Base-by-base conservation (phyloP, 2,113 vertebrate genomes). In the Hippotragus niger region DNA sequence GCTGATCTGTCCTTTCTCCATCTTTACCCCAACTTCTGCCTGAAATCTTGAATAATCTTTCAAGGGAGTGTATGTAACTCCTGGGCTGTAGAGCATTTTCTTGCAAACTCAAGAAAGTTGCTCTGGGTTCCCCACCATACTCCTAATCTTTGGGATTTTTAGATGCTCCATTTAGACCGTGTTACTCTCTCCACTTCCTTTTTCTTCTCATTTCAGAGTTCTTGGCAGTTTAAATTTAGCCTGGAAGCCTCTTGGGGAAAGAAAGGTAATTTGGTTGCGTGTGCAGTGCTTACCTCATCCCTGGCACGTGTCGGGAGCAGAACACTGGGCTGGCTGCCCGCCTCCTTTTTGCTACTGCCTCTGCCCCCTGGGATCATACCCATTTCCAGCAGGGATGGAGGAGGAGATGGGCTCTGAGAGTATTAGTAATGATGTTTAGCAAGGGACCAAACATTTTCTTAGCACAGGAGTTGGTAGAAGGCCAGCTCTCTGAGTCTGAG, bases 171-270 rank as follows among this genome's bases (percentile, higher is more conserved):
- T 43, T 40, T 58, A 87, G 53, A 83, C n/a, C 31, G 64, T 74
- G 25, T 7, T 31, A 19, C 15, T n/a, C 47, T 29, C 36, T 40
- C 62, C 15, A 5, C 25, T 25, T 36, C 33, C 47, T 87, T 93
- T 64, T 27, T 87, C 89, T n/a, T 64, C 43, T 88, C 27, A 6
- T n/a, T 36, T 89, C 23, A 55, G 67, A 88, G 58, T 90, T 80
- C 55, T 53, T 83, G 83, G 86, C 52, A 40, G 62, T 90, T 96
- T 91, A 92, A 47, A 80, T 91, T 91, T 92, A 93, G 87, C 84
- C 43, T 55, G 52, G 80, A 83, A 76, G 82, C 52, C 83, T 40
- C 19, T 5, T 43, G 53, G 91, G 83, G 55, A 67, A 87, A 88
- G 74, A 90, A 82, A 84, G 58, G 88, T 36, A 86, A 47, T 86